Base-by-base conservation (phyloP, 2,113 vertebrate species). In the Taxidea taxus region DNA sequence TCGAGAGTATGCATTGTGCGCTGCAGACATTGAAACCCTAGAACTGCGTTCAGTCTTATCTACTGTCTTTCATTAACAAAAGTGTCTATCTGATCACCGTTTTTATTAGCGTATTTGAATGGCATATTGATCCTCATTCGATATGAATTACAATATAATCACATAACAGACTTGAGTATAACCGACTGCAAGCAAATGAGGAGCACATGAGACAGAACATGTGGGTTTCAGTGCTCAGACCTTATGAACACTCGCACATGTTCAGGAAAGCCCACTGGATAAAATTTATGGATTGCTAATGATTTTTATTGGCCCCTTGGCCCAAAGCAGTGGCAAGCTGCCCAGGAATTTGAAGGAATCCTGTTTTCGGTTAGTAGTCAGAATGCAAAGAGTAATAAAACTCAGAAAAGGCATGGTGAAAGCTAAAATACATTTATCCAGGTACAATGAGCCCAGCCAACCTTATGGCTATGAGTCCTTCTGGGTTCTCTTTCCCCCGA, bases 271-370 rank as follows among this genome's bases (percentile, higher is more conserved):
- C 98, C 98, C 97, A 98, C 97, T 98, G 98, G 98, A 99, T 98
- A 98, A 98, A 99, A 99, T 99, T 99, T 98, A 98, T 98, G 98
- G 98, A 98, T 99, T 98, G 98, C 97, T 99, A 99, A 99, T 99
- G 98, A 98, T 99, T 99, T 99, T 99, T 98, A 99, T 99, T 98
- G 98, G 97, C 97, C 98, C 97, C 98, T 97, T 98, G 98, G 98
- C 96, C 96, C 97, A 97, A 95, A 94, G 97, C 87, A 16, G 97
- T 99, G 98, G 98, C 98, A 98, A 64, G 74, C 90, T 98, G 98
- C 98, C 98, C 98, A 98, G 97, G 96, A 98, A 98, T 98, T 98
- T 97, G 95, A 98, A 98, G 97, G 93, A 98, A 98, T 97, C 54
- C 97, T 98, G 98, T 49, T 98, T 99, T 98, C 85, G 82, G 97